A percentile compares a stretch with the other conserved stretches of the same genome.
These are phyloP conservation scores for Agrypnia vestita DNA, from an alignment of 1,140 invertebrate genomes.

Conservation along the genomic window DNA sequence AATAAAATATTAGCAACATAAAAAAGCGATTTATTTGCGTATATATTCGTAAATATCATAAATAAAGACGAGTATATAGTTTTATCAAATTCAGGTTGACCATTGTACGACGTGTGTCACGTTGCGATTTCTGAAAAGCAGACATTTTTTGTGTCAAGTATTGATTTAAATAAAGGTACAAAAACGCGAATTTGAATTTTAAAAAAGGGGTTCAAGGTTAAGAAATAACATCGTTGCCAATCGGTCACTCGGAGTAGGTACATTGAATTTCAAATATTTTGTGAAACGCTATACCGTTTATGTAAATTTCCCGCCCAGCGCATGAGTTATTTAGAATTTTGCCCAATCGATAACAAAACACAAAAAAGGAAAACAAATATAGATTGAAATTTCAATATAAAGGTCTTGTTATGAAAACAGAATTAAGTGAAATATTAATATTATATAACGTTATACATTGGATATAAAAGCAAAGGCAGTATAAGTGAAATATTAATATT, in stretches of 20 bases:
- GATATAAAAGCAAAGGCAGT: no score
- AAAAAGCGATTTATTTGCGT: no score
- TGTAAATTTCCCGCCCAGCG: conserved; percentile 15
- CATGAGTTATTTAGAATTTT: conserved; percentile 30
- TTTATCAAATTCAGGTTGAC: no score
- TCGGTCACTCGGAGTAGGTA: conserved; percentile 18
- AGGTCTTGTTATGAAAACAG: no score
- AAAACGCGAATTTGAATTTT: neutral
- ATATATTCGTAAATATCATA: no score
- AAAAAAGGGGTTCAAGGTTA: conserved; percentile 15
- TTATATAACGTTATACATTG: no score
- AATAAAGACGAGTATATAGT: no score
- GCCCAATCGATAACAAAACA: conserved; percentile 19
- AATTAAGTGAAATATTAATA: neutral
- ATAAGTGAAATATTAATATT: no score
- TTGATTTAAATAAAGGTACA: neutral
- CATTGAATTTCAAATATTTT: conserved; percentile 28
- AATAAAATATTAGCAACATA: no score
- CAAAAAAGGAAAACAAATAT: neutral
- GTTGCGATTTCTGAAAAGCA: no score
- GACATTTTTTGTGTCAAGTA: no score
- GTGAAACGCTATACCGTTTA: conserved; percentile 18
- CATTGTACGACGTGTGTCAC: no score
- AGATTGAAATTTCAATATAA: neutral
- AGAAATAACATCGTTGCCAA: neutral